A percentile compares a stretch with the other conserved stretches of the same genome.
These are phyloP conservation scores for Scortum barcoo DNA, from an alignment of 2,113 vertebrate species.

Conservation along the genomic window DNA sequence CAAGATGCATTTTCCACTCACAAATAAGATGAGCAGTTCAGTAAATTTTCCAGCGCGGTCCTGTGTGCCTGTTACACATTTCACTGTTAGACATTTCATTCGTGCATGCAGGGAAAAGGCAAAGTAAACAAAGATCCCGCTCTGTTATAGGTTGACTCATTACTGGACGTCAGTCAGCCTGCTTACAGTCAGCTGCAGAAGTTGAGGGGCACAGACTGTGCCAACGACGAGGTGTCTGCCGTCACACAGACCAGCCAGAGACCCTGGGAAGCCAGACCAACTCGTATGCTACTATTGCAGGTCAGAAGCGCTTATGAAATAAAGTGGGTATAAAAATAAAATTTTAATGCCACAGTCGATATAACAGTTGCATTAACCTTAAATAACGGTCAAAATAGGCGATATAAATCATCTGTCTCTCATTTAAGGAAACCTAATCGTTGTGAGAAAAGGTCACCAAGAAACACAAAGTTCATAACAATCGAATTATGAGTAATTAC, in stretches of 20 bases:
- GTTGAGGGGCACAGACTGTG: conserved; percentile 87
- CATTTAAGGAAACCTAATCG: background rate
- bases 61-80: background rate
- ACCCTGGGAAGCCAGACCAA: conserved; percentile 92
- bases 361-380: background rate
- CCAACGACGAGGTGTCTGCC: conserved; percentile 91
- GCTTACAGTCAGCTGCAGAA: conserved; percentile 93
- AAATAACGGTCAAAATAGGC: background rate
- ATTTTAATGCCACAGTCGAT: background rate
- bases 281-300: conserved; percentile 93
- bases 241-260: conserved; percentile 87
- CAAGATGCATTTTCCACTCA: background rate
- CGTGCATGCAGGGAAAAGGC: background rate
- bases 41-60: background rate
- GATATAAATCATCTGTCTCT: background rate
- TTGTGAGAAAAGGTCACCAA: background rate
- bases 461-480: too few species aligned
- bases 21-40: conserved; percentile 22
- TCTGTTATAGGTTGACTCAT: conserved; percentile 86
- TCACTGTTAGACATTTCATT: background rate
- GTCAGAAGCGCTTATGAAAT: conserved; percentile 72
- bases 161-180: conserved; percentile 94
- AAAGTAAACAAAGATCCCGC: background rate
- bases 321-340: background rate
- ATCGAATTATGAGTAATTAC: background rate